Evolutionary conservation across 2,888 invertebrate species (phyloP), one percentile per base, ranked within the genome.

Genomic region (Cacoxenus indagator): DNA sequence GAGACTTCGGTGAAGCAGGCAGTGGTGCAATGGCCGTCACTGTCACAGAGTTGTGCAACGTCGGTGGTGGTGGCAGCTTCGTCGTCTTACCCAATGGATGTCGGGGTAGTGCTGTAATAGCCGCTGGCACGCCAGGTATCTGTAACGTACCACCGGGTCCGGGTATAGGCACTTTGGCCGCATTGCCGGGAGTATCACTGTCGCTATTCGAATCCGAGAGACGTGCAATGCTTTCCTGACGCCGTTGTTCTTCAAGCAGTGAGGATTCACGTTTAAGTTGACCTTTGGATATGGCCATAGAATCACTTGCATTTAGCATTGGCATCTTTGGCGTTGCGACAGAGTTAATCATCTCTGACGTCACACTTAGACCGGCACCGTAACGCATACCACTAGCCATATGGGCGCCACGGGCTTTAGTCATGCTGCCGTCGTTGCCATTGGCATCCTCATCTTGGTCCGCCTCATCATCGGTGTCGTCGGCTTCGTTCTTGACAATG

Each of bases 181-280:
- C 68, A 11, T 70, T 67, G 26, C 70, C 72, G 22, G 72, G 68
- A 59, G 84, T 85, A 43, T 83, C 83, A n/a, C 82, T 83, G 62
- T 83, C 82, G 57, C 78, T 82, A 71, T 83, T 85, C 31, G 83
- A 79, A 29, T 61, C 67, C 2, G 67, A 67, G 0, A 61, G 67
- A 0, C 67, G 67, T 9, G 79, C 75, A 1, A 80, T 27, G 0
- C 75, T 48, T 14, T 61, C 59, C 4, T 29, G 14, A 1, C 67
- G 59, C 0, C 59, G 67, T 17, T 67, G 67, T 14, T 67, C 67
- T 27, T 66, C 66, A 6, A 66, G 9, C 17, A 66, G 48, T 8
- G 65, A 75, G 67, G 80, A 72, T 65, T 87, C 87, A 22, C 84
- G 85, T 68, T 88, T 88, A 22, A 87, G 87, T 75, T 87, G 86